These are phyloP conservation scores for Ophonus ardosiacus DNA, from an alignment of 2,888 invertebrate species.

Conservation along the genomic window DNA sequence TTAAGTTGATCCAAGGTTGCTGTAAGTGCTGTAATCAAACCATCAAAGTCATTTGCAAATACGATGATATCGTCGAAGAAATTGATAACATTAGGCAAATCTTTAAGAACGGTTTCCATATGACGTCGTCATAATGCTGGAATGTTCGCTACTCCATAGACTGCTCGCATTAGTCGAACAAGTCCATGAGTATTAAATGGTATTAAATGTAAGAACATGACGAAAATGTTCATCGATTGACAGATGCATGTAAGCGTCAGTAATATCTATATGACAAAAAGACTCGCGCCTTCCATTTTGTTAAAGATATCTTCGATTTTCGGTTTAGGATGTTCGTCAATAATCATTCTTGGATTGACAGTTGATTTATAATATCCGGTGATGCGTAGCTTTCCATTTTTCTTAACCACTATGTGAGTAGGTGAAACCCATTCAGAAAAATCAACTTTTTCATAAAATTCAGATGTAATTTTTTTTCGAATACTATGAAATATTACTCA, in stretches of 20 bases:
- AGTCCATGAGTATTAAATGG: conserved; percentile 55
- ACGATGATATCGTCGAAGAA: conserved; percentile 46
- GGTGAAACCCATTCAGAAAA: conserved; percentile 66
- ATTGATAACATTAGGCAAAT: conserved; percentile 7
- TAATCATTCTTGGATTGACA: conserved; percentile 57
- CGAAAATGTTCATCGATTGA: conserved; percentile 50
- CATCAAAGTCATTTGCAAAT: conserved; percentile 62
- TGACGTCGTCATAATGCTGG: conserved; percentile 59
- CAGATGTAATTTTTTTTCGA: conserved; percentile 66
- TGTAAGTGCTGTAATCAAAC: conserved; percentile 53
- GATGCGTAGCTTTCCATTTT: conserved; percentile 65
- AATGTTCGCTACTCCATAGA: conserved; percentile 58
- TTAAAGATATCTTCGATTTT: conserved; percentile 56
- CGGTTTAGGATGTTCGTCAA: conserved; percentile 59
- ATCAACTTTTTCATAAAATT: conserved; percentile 66
- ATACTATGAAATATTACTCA: conserved; percentile 64
- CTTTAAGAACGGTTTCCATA: conserved; percentile 57
- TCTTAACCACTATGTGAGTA: conserved; percentile 65
- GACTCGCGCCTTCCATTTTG: conserved; percentile 45
- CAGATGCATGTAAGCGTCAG: conserved; percentile 63
- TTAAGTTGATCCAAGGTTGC: conserved; percentile 58
- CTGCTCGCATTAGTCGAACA: conserved; percentile 47
- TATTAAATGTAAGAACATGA: conserved; percentile 42
- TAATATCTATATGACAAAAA: too few relatives aligned
- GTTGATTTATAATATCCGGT: conserved; percentile 67